phyloP scores from a whole-genome alignment of 2,888 invertebrate genomes.

The Apodemia mormo region DNA sequence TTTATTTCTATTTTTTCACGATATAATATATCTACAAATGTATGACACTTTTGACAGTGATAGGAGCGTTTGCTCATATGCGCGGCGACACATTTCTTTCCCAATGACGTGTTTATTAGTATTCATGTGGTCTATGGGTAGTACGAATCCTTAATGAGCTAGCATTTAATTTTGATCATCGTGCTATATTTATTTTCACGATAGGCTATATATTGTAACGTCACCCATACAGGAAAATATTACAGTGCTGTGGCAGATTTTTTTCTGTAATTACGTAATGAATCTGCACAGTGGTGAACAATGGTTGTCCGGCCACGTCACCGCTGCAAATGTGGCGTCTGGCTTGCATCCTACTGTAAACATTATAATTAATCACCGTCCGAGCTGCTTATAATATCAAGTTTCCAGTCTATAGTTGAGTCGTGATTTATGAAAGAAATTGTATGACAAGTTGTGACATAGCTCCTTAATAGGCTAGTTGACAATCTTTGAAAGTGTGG shows the following conservation, averaged over 20 bases:
- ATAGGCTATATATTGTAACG: too few relatives aligned
- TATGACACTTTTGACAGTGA: too few relatives aligned
- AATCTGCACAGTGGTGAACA: constrained; percentile 46
- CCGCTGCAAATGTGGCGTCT: constrained; percentile 54
- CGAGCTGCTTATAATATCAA: constrained; percentile 32
- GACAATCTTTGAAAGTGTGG: too few relatives aligned
- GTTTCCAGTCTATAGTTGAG: constrained; percentile 28
- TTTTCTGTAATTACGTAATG: constrained; percentile 34
- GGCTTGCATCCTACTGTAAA: constrained; percentile 60
- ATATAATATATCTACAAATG: too few relatives aligned
- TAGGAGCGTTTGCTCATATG: too few relatives aligned
- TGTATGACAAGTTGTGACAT: constrained; percentile 30
- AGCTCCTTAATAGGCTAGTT: constrained; percentile 26
- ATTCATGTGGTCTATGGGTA: too few relatives aligned
- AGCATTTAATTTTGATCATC: too few relatives aligned
- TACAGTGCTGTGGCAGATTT: not conserved
- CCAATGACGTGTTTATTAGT: too few relatives aligned
- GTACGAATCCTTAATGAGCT: too few relatives aligned
- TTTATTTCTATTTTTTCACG: too few relatives aligned
- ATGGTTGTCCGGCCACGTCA: constrained; percentile 68
- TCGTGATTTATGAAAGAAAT: constrained; percentile 38
- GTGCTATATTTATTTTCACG: too few relatives aligned
- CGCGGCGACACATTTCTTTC: too few relatives aligned
- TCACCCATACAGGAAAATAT: not conserved
- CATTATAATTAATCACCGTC: constrained; percentile 51